Base-by-base conservation (phyloP, 2,797 vertebrate species). In the Sparidentex hasta region DNA sequence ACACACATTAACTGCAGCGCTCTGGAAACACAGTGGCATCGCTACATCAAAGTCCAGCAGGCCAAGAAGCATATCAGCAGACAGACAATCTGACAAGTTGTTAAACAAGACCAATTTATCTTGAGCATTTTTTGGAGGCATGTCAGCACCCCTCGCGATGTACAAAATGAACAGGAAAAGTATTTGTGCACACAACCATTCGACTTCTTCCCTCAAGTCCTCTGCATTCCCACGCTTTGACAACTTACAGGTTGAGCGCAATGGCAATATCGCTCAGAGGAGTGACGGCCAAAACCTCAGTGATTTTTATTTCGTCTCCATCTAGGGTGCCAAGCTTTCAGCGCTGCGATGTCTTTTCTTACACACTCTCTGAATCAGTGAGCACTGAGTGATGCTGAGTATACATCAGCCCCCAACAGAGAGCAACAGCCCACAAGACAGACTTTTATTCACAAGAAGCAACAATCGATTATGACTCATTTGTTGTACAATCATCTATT, bases 381-480 rank as follows among this genome's bases (percentile, higher is more conserved):
- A 62, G 18, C 25, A 41, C 17, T 33, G 64, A 55, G 25, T 59
- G 65, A 69, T 33, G 47, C 17, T 11, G 48, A 4, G 11, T 41
- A 9, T 23, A 52, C 44, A 46, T 33, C n/a, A 33, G 51, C 50
- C 71, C 67, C 72, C 62, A 52, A 17, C 41, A 33, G 58, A 55
- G 58, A 27, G 54, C 57, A 72, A 46, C 18, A 27, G 47, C 33
- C 78, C 59, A 65, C 61, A 29, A 44, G 61, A 55, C 33, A 46
- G 64, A 76, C 50, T 11, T 38, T 25, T 63, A 50, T 75, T 71
- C 48, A 59, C 1, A 55, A 41, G 23, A 58, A 46, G 27, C 13
- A 23, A 71, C 38, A 47, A 62, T 20, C 14, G 29, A 21, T 23
- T 43, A 16, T 70, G 65, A 81, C 41, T 81, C 78, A 80, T 62